Conservation (phyloP, 2,888 invertebrate genomes). For the Diabrotica balteata region DNA sequence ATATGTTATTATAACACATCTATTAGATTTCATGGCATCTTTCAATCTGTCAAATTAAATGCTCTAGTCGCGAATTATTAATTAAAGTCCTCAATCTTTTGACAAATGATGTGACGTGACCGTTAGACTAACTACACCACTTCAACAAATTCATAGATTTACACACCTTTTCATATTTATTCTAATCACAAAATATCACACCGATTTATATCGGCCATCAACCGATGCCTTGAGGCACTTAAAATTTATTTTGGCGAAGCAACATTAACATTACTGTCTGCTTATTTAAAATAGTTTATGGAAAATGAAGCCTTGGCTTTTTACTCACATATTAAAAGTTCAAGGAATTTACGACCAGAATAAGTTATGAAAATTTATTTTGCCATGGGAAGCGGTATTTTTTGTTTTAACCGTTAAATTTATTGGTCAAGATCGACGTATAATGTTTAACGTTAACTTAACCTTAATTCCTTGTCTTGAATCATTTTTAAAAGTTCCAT, state of each 20-base stretch:
- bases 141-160: neutral
- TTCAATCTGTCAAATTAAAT: no score
- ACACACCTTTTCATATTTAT: constrained; percentile 5
- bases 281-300: constrained; percentile 15
- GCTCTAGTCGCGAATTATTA: no score
- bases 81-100: no score
- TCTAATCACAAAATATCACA: constrained; percentile 2
- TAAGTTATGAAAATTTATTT: constrained; percentile 21
- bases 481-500: neutral
- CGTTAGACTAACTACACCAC: no score
- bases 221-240: constrained; percentile 4
- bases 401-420: constrained; percentile 3
- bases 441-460: constrained; percentile 6
- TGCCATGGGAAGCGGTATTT: constrained; percentile 6
- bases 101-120: no score
- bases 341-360: constrained; percentile 14
- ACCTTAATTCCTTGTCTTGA: constrained; percentile 15
- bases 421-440: neutral
- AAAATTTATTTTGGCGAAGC: constrained; percentile 10
- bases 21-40: no score
- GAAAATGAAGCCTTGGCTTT: constrained; percentile 12
- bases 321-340: constrained; percentile 10
- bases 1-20: no score
- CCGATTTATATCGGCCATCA: constrained; percentile 6
- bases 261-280: constrained; percentile 16